Evolutionary conservation across 1,140 invertebrate species (phyloP).

Genomic region (Cephus cinctus): DNA sequence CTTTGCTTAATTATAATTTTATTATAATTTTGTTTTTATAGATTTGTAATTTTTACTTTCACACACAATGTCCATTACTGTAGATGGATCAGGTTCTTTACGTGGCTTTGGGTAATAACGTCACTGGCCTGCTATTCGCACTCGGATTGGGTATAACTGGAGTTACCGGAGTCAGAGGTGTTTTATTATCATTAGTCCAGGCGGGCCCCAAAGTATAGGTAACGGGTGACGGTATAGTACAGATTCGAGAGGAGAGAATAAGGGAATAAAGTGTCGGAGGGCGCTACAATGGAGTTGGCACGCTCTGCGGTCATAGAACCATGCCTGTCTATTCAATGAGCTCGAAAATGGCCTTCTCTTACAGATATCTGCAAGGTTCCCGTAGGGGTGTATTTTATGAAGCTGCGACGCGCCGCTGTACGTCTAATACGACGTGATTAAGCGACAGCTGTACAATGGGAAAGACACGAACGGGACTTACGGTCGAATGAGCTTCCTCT

Average conservation of each 20-base stretch:
- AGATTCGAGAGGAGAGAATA: slow-evolving; percentile 41
- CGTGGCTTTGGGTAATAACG: too few species aligned
- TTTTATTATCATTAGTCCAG: slow-evolving; percentile 37
- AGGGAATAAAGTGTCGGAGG: slow-evolving; percentile 48
- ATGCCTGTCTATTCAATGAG: slow-evolving; percentile 58
- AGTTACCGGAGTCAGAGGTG: slow-evolving; percentile 19
- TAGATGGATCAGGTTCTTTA: too few species aligned
- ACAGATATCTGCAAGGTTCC: slow-evolving; percentile 50
- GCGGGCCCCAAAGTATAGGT: slow-evolving; percentile 32
- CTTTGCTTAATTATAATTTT: too few species aligned
- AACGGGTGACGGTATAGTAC: slow-evolving; percentile 14
- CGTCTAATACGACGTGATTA: slow-evolving; percentile 43
- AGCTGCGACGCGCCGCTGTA: slow-evolving; percentile 41
- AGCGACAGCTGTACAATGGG: too few species aligned
- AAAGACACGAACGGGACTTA: too few species aligned
- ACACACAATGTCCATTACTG: too few species aligned
- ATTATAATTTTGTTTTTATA: too few species aligned
- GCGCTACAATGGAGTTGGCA: slow-evolving; percentile 56
- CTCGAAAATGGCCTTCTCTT: slow-evolving; percentile 55
- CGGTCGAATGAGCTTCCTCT: too few species aligned
- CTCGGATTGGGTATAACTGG: too few species aligned
- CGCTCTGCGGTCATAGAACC: slow-evolving; percentile 54
- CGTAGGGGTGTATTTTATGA: slow-evolving; percentile 48
- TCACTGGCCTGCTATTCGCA: too few species aligned
- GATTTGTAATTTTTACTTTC: too few species aligned